Percentiles rank a stretch among this genome's conserved stretches.
Evolutionary conservation across 2,888 invertebrate species (phyloP).

Genomic region (Microctonus aethiopoides): DNA sequence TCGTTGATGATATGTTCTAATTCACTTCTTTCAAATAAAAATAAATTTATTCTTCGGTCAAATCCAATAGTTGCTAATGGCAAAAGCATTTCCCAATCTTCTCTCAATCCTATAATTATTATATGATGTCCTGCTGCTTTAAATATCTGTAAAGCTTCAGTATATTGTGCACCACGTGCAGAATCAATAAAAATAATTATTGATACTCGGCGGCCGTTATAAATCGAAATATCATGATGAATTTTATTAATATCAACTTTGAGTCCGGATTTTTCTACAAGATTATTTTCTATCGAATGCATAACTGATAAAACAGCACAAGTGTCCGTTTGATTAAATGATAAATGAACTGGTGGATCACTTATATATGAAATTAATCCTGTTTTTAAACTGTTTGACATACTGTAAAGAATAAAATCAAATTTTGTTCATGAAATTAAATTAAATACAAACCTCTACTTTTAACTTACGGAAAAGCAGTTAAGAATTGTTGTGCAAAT

Average conservation of each 20-base stretch:
- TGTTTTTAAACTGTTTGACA: conserved; percentile 45
- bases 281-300: conserved; percentile 25
- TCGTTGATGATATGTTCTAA: conserved; percentile 39
- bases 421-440: background rate
- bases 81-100: conserved; percentile 43
- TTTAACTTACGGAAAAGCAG: conserved; percentile 45
- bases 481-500: conserved; percentile 41
- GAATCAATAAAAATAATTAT: conserved; percentile 47
- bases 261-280: conserved; percentile 7
- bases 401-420: conserved; percentile 30
- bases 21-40: conserved; percentile 42
- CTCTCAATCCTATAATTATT: conserved; percentile 42
- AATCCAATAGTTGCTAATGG: conserved; percentile 46
- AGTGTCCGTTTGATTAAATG: conserved; percentile 46
- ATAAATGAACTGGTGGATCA: conserved; percentile 36
- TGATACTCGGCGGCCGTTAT: conserved; percentile 44
- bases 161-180: conserved; percentile 29
- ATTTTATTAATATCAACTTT: conserved; percentile 31
- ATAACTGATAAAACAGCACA: conserved; percentile 38
- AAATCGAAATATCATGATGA: conserved; percentile 41
- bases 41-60: conserved; percentile 45
- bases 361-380: conserved; percentile 42
- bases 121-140: conserved; percentile 46
- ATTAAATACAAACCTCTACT: background rate
- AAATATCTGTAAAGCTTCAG: conserved; percentile 41